phyloP scores from a whole-genome alignment of 53 echinoderm and acorn worm genomes.

The Echinometra lucunter region DNA sequence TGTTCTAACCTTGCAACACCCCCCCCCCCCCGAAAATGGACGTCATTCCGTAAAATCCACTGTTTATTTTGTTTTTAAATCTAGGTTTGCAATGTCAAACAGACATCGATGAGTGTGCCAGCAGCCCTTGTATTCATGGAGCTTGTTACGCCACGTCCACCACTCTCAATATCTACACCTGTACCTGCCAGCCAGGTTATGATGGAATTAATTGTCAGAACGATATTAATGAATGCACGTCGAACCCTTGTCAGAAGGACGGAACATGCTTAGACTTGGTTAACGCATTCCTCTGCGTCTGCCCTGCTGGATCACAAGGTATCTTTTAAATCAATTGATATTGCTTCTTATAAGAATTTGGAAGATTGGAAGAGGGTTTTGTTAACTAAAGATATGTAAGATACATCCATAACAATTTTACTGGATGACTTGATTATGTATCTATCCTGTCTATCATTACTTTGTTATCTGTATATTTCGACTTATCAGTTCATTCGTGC shows the following conservation, averaged over 20 bases:
- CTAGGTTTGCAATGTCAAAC: constrained; percentile 48
- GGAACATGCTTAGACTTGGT: constrained; percentile 1
- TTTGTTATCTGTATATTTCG: too few species aligned
- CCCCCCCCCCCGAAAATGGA: not conserved
- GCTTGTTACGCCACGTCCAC: not conserved
- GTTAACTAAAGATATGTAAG: too few species aligned
- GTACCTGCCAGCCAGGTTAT: constrained; percentile 27
- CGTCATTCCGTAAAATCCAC: not conserved
- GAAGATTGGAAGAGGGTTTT: too few species aligned
- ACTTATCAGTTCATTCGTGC: not conserved
- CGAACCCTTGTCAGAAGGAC: constrained; percentile 9
- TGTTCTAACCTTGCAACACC: not conserved
- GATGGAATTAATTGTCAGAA: constrained; percentile 18
- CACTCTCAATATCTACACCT: constrained; percentile 49
- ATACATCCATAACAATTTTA: too few species aligned
- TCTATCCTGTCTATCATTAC: too few species aligned
- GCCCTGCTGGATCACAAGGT: constrained; percentile 49
- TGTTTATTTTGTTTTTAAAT: not conserved
- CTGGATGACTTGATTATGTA: too few species aligned
- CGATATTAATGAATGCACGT: constrained; percentile 21
- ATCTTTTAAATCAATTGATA: too few species aligned
- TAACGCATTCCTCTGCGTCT: constrained; percentile 38
- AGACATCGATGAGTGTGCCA: constrained; percentile 45
- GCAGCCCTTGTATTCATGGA: constrained; percentile 43
- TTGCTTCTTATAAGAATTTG: too few species aligned